Percentiles rank a stretch among this genome's conserved stretches.
phyloP scores from a whole-genome alignment of 1,140 invertebrate genomes.

The Calliphora vicina region DNA sequence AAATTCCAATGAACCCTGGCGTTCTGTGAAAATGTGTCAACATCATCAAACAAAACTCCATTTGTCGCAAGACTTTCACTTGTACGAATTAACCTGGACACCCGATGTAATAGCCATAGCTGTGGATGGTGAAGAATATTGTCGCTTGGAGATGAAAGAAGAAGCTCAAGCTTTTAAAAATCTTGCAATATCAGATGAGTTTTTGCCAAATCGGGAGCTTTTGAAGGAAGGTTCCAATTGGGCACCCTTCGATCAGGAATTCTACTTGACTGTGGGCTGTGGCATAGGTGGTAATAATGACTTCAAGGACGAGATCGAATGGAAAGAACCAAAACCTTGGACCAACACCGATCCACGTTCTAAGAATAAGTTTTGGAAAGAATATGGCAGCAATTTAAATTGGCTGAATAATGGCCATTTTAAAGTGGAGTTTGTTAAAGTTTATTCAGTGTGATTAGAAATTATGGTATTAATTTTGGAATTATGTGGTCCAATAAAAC shows the following conservation, averaged over 20 bases:
- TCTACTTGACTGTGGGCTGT: constrained; percentile 55
- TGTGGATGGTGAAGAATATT: constrained; percentile 68
- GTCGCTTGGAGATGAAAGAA: constrained; percentile 61
- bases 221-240: constrained; percentile 65
- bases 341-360: constrained; percentile 45
- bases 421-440: constrained; percentile 54
- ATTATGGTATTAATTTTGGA: no score
- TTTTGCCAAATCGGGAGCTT: constrained; percentile 56
- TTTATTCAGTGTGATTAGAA: constrained; percentile 45
- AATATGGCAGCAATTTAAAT: constrained; percentile 38
- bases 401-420: constrained; percentile 48
- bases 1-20: constrained; percentile 43
- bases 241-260: constrained; percentile 77
- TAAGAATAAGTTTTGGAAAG: constrained; percentile 46
- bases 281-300: constrained; percentile 56
- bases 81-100: constrained; percentile 72
- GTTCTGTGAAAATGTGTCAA: constrained; percentile 48
- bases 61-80: constrained; percentile 70
- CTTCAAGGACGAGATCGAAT: constrained; percentile 45
- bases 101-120: constrained; percentile 65
- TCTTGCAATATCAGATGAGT: constrained; percentile 50
- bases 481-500: no score
- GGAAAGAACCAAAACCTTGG: constrained; percentile 48
- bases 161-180: constrained; percentile 56
- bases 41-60: background rate